Evolutionary conservation across 2,113 vertebrate genomes (phyloP).

Genomic region (Dicentrarchus labrax): DNA sequence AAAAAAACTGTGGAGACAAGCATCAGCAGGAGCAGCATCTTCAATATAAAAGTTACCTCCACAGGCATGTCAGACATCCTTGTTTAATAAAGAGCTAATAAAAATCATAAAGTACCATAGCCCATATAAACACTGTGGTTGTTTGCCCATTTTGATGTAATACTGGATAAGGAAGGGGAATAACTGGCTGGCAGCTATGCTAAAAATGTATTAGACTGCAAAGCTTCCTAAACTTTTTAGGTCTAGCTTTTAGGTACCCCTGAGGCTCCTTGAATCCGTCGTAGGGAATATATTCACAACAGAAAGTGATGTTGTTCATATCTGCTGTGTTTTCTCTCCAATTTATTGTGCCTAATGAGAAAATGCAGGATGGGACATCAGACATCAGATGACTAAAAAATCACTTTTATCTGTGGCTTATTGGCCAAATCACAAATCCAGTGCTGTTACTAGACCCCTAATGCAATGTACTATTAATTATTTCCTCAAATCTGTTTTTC

Average conservation of each 20-base stretch:
- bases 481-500: slow-evolving; percentile 3
- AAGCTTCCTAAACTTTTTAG: neutral
- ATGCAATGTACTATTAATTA: neutral
- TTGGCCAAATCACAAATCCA: neutral
- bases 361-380: neutral
- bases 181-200: slow-evolving; percentile 13
- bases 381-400: neutral
- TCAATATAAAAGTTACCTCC: neutral
- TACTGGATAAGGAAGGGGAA: neutral
- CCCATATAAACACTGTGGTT: neutral
- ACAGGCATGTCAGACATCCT: neutral
- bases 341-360: neutral
- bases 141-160: neutral
- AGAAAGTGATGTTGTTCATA: neutral
- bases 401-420: neutral
- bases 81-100: slow-evolving; percentile 8
- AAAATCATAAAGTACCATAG: neutral
- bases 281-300: neutral
- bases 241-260: too few species aligned
- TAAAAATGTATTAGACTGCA: slow-evolving; percentile 25
- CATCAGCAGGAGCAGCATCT: neutral
- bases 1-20: neutral
- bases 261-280: neutral
- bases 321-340: neutral
- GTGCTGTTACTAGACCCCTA: neutral